These are phyloP conservation scores for Sphaeramia orbicularis DNA, from an alignment of 2,797 vertebrate species.

Conservation along the genomic window DNA sequence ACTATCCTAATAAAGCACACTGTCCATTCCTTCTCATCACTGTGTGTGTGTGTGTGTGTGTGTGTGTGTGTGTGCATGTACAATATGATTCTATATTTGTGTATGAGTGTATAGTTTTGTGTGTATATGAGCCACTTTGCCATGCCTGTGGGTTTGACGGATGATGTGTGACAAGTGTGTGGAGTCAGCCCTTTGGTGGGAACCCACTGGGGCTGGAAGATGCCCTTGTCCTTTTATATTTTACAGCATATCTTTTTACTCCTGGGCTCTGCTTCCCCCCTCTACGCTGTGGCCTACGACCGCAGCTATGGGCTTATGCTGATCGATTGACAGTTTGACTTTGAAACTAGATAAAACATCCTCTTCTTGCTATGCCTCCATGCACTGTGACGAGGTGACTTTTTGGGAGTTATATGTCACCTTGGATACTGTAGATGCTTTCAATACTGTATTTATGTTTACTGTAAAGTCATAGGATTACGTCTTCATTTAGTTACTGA, in stretches of 20 bases:
- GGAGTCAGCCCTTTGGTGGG: slow-evolving; percentile 81
- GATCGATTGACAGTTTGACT: slow-evolving; percentile 75
- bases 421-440: slow-evolving; percentile 11
- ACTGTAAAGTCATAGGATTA: slow-evolving; percentile 35
- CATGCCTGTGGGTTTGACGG: slow-evolving; percentile 66
- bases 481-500: slow-evolving; percentile 14
- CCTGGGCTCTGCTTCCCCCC: slow-evolving; percentile 33
- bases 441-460: not conserved
- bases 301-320: slow-evolving; percentile 43
- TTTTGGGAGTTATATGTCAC: slow-evolving; percentile 18
- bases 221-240: slow-evolving; percentile 79
- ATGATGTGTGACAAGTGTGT: slow-evolving; percentile 80
- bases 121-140: slow-evolving; percentile 19
- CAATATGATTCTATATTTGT: slow-evolving; percentile 1
- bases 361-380: slow-evolving; percentile 12
- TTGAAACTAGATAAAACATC: slow-evolving; percentile 73
- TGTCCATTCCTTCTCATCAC: not conserved
- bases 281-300: slow-evolving; percentile 38
- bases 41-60: slow-evolving; percentile 21
- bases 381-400: slow-evolving; percentile 14
- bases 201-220: slow-evolving; percentile 70
- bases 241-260: slow-evolving; percentile 69
- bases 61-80: slow-evolving; percentile 14
- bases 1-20: slow-evolving; percentile 15
- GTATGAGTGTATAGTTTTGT: slow-evolving; percentile 19